phyloP scores from a whole-genome alignment of 1,140 invertebrate species.

The Habropoda laboriosa region DNA sequence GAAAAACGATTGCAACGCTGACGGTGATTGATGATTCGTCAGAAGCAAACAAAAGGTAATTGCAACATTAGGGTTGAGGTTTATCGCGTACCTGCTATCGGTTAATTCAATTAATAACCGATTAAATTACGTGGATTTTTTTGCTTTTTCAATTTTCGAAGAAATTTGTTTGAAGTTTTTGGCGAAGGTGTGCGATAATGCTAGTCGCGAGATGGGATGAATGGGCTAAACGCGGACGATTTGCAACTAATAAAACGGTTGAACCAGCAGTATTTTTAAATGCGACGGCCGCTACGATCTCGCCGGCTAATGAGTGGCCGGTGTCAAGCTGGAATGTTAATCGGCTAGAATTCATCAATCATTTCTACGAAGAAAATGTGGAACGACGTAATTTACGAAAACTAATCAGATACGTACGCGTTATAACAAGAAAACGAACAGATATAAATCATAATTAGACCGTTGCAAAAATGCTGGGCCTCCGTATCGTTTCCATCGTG shows the following conservation, averaged over 20 bases:
- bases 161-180: not conserved
- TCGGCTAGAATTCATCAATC: conserved; percentile 69
- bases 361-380: conserved; percentile 58
- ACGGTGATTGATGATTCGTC: conserved; percentile 15
- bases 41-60: conserved; percentile 3
- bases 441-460: conserved; percentile 67
- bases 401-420: conserved; percentile 65
- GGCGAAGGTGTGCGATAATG: no score
- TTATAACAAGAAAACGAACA: conserved; percentile 53
- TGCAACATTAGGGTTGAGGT: not conserved
- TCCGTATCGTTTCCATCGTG: conserved; percentile 45
- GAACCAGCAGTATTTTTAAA: conserved; percentile 57
- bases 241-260: conserved; percentile 56
- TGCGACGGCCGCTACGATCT: conserved; percentile 52
- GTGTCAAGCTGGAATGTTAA: conserved; percentile 68
- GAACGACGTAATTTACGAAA: conserved; percentile 71
- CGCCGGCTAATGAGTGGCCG: conserved; percentile 61
- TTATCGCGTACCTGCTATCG: not conserved
- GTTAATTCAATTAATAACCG: conserved; percentile 1
- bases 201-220: conserved; percentile 9
- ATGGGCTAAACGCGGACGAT: conserved; percentile 45
- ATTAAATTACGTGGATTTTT: not conserved
- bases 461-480: conserved; percentile 50
- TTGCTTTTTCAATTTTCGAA: no score
- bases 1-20: not conserved